Evolutionary conservation across 2,113 vertebrate species (phyloP), one percentile per base, ranked within the genome.

Genomic region (Ciconia boyciana): DNA sequence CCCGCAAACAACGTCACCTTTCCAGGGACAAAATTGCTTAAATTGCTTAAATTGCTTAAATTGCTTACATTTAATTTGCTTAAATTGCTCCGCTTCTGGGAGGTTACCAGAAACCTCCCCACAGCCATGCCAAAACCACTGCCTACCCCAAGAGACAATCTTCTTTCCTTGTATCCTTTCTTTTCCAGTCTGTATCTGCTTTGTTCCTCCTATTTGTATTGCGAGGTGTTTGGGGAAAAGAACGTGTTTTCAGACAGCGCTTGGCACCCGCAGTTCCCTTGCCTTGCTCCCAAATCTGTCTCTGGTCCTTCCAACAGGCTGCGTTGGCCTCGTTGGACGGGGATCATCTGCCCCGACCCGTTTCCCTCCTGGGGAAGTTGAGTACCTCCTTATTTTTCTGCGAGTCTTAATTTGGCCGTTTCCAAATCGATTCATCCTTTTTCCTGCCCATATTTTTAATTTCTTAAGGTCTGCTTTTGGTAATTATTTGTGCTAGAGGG

Each of bases 261-360:
- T 25, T 13, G 24, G 36, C 28, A 16, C 41, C 51, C 1, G 0
- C 48, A 6, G 1, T 13, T 34, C 72, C 76, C 46, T 22, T 51
- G 16, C 41, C 25, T 20, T 26, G 34, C 64, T 84, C 89, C 54
- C 72, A 29, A 0, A 11, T 5, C 44, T 19, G 8, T 13, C 22
- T 49, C 44, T 65, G 4, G 6, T 44, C 49, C 64, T 77, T 61
- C 81, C 74, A 36, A 2, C 25, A 43, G 62, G 9, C 43, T 68
- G 60, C 21, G 13, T 41, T 51, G 46, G 32, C 55, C 72, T 41
- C 2, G 0, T 1, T 51, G 61, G 51, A 8, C 3, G 0, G 20
- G 46, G 49, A n/a, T 66, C 34, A 3, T 16, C 77, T 57, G n/a
- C 55, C 60, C 36, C 4, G 8, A 2, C 9, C 69, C 3, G 0